Evolutionary conservation across 1,140 invertebrate species (phyloP), one percentile per base, ranked within the genome.

Genomic region (Drosophila sucinea): DNA sequence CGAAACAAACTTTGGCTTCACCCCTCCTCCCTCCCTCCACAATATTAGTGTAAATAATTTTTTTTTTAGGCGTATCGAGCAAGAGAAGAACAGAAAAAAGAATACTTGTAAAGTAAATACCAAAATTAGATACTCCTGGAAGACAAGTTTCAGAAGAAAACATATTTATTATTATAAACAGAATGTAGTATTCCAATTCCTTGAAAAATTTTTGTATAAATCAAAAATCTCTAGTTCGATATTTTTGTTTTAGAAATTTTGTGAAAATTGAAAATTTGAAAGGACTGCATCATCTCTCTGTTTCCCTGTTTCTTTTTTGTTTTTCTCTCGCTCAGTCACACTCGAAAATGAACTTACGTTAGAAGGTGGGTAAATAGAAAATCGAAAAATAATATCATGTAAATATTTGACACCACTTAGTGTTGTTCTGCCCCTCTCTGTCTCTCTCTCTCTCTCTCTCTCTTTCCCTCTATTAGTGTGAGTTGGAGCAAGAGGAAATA

Each of bases 351-450:
- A 75, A 65, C 47, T 58, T 69, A 66, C 73, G 58, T 73, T 63
- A 83, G 71, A 51, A 51, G 44, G 23, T 51, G 23, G 67, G 66
- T 74, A 84, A 89, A 90, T 90, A 81, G 73, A 84, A 84, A 89
- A 87, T 89, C 47, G 80, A 89, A 87, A 89, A 69, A 77, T 85
- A 89, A 90, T 89, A 90, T 81, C 64, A 73, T 84, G 85, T 81
- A 90, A 89, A 89, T 89, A 89, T 89, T 89, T 90, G 81, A 89
- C 80, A 89, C 70, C 84, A 87, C 84, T 87, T 87, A 87, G 84
- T 71, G 32, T 38, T 38, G 33, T 60, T 58, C 17, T 57, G 17
- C 10, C 17, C 23, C 17, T 35, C 56, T 23, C 35, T 60, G 17
- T 58, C 51, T 65, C 61, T 75, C 67, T 2, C 8, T 38, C 17